These are phyloP conservation scores for Orycteropus afer DNA, from an alignment of 2,113 vertebrate genomes.

Conservation along the genomic window DNA sequence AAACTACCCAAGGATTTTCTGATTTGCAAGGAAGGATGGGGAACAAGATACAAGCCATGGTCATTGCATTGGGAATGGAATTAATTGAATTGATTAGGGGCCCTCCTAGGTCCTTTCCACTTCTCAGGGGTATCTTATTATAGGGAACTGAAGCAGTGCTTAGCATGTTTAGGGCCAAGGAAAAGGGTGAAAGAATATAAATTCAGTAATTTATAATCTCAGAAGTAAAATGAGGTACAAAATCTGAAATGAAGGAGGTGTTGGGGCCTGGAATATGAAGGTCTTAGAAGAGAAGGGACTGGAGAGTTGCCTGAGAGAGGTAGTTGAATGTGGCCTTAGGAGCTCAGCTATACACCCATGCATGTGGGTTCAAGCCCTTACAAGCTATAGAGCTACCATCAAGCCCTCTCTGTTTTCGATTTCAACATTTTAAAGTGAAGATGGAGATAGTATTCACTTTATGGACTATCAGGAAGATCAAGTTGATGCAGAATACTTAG, in stretches of 20 bases:
- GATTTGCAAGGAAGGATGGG: background rate
- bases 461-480: background rate
- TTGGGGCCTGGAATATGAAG: background rate
- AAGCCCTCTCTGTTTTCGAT: background rate
- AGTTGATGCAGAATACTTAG: rapidly evolving
- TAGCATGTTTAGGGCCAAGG: background rate
- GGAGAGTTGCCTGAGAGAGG: background rate
- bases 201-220: background rate
- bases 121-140: background rate
- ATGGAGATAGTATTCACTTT: rapidly evolving
- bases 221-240: background rate
- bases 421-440: background rate
- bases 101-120: background rate
- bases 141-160: background rate
- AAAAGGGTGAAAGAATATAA: background rate
- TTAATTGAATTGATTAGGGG: background rate
- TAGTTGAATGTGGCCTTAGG: background rate
- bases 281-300: background rate
- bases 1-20: background rate
- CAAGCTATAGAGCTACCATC: rapidly evolving
- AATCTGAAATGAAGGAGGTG: background rate
- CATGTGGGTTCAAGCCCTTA: rapidly evolving
- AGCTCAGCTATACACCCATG: background rate
- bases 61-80: background rate
- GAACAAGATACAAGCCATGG: background rate